A percentile compares a stretch with the other conserved stretches of the same genome.
Evolutionary conservation across 2,113 vertebrate species (phyloP).

Genomic region (Nothocercus nigrocapillus): DNA sequence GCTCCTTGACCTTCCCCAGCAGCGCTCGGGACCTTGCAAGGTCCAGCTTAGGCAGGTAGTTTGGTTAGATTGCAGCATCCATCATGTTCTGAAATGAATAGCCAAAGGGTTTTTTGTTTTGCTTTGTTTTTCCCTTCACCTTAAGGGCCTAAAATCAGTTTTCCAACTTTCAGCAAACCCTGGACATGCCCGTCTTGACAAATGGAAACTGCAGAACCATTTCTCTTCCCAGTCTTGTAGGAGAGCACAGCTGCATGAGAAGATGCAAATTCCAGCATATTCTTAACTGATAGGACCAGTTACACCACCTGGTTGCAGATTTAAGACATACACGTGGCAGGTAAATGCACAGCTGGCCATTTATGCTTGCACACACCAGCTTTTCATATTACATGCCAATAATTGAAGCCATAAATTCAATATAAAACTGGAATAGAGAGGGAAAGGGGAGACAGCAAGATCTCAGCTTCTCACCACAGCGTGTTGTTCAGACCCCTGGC

Average conservation of each 20-base stretch:
- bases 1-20: neutral
- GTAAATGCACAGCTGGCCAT: neutral
- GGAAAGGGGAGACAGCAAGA: neutral
- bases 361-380: neutral
- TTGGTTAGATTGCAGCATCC: neutral
- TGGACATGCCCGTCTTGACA: neutral
- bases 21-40: neutral
- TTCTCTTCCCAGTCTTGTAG: neutral
- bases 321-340: neutral
- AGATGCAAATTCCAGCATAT: neutral
- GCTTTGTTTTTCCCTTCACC: neutral
- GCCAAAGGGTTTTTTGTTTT: neutral
- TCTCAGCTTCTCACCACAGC: accelerated
- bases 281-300: neutral
- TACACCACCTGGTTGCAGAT: neutral
- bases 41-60: neutral
- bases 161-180: neutral
- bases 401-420: neutral
- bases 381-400: neutral
- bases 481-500: accelerated
- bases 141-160: neutral
- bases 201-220: too few species aligned
- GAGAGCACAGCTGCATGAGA: neutral
- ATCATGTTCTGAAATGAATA: neutral
- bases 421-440: accelerated